Evolutionary conservation across 30 jellyfish, hydroid and myxozoan genomes (phyloP).

Genomic region (Cassiopea xamachana): DNA sequence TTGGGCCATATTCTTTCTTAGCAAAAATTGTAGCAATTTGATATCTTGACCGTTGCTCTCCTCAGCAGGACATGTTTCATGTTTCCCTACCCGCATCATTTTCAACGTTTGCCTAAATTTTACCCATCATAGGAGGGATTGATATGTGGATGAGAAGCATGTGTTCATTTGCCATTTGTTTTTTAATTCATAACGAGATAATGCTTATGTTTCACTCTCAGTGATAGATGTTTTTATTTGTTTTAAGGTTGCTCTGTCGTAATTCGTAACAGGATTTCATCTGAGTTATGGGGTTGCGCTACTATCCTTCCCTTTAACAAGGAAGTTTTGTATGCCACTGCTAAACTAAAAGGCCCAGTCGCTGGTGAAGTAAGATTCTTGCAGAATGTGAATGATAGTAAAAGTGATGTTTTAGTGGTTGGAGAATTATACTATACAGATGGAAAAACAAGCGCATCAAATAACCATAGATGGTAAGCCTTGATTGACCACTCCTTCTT

Average conservation of each 20-base stretch:
- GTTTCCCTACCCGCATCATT: no score
- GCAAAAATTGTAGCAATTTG: no score
- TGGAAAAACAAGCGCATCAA: conserved; percentile 63
- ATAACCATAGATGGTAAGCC: conserved; percentile 77
- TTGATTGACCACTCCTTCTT: no score
- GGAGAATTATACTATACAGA: conserved; percentile 84
- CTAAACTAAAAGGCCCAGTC: conserved; percentile 63
- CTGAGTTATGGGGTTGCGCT: conserved; percentile 76
- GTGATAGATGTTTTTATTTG: not conserved
- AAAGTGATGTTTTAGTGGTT: conserved; percentile 56
- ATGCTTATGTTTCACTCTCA: not conserved
- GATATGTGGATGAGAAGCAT: no score
- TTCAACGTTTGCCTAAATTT: no score
- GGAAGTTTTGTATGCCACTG: conserved; percentile 74
- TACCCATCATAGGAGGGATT: no score
- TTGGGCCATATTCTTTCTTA: no score
- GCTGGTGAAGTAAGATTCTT: conserved; percentile 88
- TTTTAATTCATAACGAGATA: no score
- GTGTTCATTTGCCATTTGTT: no score
- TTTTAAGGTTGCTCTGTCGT: conserved; percentile 39
- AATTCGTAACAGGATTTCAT: not conserved
- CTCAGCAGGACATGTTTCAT: no score
- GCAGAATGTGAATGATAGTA: conserved; percentile 60
- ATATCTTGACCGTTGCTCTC: no score
- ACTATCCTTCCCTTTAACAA: conserved; percentile 69